Percentiles rank a stretch among this genome's conserved stretches.
phyloP scores from a whole-genome alignment of 2,113 vertebrate species.

The Ptilonorhynchus violaceus region DNA sequence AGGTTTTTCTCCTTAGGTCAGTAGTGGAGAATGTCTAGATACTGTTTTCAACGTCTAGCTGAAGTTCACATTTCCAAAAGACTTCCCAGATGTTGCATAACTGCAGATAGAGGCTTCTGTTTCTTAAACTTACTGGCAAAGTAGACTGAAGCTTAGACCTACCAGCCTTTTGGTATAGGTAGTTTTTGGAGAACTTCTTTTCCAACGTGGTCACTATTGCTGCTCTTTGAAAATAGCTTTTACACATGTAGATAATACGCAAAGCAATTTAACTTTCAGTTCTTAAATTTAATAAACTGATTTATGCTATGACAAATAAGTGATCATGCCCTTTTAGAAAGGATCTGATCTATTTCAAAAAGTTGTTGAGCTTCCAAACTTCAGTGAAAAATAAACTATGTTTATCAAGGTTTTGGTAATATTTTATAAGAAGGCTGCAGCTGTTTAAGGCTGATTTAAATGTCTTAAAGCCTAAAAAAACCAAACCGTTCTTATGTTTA shows the following conservation, averaged over 20 bases:
- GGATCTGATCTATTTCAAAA: neutral
- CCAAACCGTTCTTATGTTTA: neutral
- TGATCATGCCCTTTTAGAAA: neutral
- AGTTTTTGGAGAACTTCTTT: neutral
- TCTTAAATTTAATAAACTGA: neutral
- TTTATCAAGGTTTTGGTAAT: neutral
- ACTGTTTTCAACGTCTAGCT: neutral
- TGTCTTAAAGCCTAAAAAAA: neutral
- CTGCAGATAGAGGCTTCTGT: neutral
- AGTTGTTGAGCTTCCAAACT: neutral
- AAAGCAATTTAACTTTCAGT: neutral
- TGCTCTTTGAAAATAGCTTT: conserved; percentile 18
- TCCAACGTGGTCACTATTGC: neutral
- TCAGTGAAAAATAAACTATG: neutral
- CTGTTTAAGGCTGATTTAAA: neutral
- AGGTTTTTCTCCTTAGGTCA: neutral
- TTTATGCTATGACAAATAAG: neutral
- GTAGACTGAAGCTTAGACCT: neutral
- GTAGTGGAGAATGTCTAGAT: neutral
- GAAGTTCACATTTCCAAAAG: neutral
- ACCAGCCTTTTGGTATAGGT: neutral
- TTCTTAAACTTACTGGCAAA: neutral
- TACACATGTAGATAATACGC: neutral
- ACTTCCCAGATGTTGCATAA: neutral
- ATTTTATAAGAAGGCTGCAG: neutral